A percentile compares a stretch with the other conserved stretches of the same genome.
Conservation (phyloP, 2,888 invertebrate genomes). For the Nemoura dubitans region DNA sequence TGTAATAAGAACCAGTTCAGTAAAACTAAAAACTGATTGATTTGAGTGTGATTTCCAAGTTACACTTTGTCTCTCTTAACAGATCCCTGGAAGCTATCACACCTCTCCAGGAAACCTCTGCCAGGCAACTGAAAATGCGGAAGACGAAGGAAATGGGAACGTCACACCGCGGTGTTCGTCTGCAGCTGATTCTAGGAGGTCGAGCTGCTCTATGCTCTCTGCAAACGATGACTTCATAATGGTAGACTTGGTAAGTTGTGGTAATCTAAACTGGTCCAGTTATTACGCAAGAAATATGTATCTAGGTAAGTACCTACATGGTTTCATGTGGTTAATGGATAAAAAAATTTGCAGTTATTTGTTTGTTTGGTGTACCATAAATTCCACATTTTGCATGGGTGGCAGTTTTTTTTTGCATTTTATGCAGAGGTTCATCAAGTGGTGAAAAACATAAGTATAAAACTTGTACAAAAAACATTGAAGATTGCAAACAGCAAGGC, state of each 20-base stretch:
- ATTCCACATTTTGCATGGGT: no score
- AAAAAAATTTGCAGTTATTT: no score
- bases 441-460: no score
- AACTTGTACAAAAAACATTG: no score
- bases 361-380: no score
- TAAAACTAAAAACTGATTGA: neutral
- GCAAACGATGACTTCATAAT: conserved; percentile 74
- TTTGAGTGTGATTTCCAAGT: neutral
- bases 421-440: no score
- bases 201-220: conserved; percentile 63
- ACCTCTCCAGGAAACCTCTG: conserved; percentile 38
- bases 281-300: no score
- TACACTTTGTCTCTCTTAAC: neutral
- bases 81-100: conserved; percentile 32
- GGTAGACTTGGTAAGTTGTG: conserved; percentile 73
- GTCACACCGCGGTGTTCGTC: conserved; percentile 56
- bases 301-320: no score
- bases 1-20: neutral
- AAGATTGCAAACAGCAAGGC: no score
- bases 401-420: no score
- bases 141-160: conserved; percentile 60
- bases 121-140: conserved; percentile 51
- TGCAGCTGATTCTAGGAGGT: conserved; percentile 59
- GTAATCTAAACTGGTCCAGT: no score
- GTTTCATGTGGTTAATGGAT: no score